Base-by-base conservation (phyloP, 1,140 invertebrate species). In the Drosophila kepulauana region DNA sequence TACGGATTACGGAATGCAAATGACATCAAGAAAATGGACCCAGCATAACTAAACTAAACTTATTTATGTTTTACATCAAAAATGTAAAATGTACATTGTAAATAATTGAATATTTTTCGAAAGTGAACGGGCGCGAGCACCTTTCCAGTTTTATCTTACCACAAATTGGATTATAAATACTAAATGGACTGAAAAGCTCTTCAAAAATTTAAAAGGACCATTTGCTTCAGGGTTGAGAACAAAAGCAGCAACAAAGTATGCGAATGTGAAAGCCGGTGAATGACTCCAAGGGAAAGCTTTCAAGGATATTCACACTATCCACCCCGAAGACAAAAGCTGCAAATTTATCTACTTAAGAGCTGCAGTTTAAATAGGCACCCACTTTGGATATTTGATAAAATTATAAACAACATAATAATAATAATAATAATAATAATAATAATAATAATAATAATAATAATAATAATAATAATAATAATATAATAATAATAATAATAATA, bases 91-190 rank as follows among this genome's bases (percentile, higher is more conserved):
- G 10, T n/a, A 41, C 30, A 28, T 25, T 33, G 28, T 54, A 33
- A 35, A 35, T 35, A 54, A 13, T 43, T 43, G 11, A 43, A 43
- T 43, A 13, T 43, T n/a, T 43, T 3, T 43, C n/a, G 1, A 13
- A n/a, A 13, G 11, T 43, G 41, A 43, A 43, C 3, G 7, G 35
- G 41, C 5, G 11, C 41, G 20, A 46, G 30, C 30, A 20, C 3
- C 11, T 51, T 38, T 8, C 11, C 16, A 51, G 46, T 38, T 20
- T 25, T 16, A 63, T 25, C n/a, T 38, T 20, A 2, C 30, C 15
- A 15, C 46, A 51, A 63, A 63, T 63, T 63, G 30, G 59, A 49
- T 63, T 63, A 63, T 63, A 51, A 51, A 51, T 63, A 51, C 59
- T 63, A 51, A 35, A 63, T 48, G 16, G 59, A 49, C 13, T 49